These are phyloP conservation scores for Microcebus jonahi DNA, from an alignment of 2,113 vertebrate genomes.

Conservation along the genomic window DNA sequence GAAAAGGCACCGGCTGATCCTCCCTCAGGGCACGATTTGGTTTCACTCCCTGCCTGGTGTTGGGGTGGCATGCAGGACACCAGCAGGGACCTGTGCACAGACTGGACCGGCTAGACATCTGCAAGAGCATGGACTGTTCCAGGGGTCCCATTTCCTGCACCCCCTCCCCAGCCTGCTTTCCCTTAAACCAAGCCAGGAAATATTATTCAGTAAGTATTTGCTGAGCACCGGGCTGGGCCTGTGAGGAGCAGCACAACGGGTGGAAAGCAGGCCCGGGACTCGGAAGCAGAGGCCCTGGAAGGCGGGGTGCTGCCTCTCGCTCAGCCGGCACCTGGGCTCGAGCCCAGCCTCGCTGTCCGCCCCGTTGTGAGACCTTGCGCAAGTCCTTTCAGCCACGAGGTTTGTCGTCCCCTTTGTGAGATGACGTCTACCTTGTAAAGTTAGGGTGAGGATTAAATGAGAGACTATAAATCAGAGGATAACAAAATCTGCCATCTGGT, in stretches of 20 bases:
- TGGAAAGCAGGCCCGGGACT: neutral
- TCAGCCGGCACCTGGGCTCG: neutral
- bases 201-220: neutral
- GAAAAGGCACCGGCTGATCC: neutral
- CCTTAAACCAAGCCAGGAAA: neutral
- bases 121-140: neutral
- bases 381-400: neutral
- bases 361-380: fast-evolving
- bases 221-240: neutral
- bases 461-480: neutral
- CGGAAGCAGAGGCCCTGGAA: neutral
- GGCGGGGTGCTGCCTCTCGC: neutral
- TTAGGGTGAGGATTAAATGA: neutral
- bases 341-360: neutral
- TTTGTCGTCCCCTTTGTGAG: neutral
- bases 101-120: neutral
- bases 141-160: neutral
- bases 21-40: neutral
- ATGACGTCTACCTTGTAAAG: neutral
- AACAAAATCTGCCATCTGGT: neutral
- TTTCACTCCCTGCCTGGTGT: neutral
- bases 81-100: neutral
- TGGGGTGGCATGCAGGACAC: neutral
- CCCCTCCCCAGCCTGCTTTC: neutral
- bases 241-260: neutral